Base-by-base conservation (phyloP, 2,888 invertebrate species). In the Limnephilus marmoratus region DNA sequence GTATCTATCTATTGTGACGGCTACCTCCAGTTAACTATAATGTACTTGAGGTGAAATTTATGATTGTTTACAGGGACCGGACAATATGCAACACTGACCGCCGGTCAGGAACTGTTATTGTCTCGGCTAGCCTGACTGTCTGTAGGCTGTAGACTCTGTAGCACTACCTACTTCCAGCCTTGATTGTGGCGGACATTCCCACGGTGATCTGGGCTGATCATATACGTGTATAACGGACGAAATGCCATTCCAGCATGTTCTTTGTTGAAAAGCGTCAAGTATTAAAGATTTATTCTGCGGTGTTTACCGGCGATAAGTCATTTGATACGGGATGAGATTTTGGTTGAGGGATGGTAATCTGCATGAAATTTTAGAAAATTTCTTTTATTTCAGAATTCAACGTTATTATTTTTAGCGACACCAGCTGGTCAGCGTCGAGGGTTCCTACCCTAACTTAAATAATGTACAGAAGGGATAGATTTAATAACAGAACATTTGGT, bases 1-100 rank as follows among this genome's bases (percentile, higher is more conserved):
- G 68, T 53, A 85, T 82, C 87, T 89, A 29, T 68, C 92, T 86
- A 88, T 90, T 92, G 87, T 90, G 90, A 85, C 85, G 34, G 85
- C 82, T 90, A 81, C 89, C 85, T 90, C 34, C 41, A 53, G 34
- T 85, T 15, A 41, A 90, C 91, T 85, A 85, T 90, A 90, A 90
- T 90, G 68, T 90, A 91, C 93, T 93, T 88, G 91, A 93, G 93
- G 91, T 91, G 91, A 90, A 87, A 93, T 93, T 91, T 93, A 93
- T 93, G 87, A 93, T 93, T 93, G 91, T 93, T 93, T 91, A 93
- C 93, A 53, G 82, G 41, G 34, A 49, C 7, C 34, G 82, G 89
- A 91, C 91, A 91, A 89, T 89, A 85, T 31, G 68, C 53, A 31
- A 88, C 89, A 83, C 82, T 93, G 93, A 93, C 93, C 92, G 87